Percentiles rank a stretch among this genome's conserved stretches.
phyloP scores from a whole-genome alignment of 2,797 vertebrate species.

The Eurystomus glaucurus region DNA sequence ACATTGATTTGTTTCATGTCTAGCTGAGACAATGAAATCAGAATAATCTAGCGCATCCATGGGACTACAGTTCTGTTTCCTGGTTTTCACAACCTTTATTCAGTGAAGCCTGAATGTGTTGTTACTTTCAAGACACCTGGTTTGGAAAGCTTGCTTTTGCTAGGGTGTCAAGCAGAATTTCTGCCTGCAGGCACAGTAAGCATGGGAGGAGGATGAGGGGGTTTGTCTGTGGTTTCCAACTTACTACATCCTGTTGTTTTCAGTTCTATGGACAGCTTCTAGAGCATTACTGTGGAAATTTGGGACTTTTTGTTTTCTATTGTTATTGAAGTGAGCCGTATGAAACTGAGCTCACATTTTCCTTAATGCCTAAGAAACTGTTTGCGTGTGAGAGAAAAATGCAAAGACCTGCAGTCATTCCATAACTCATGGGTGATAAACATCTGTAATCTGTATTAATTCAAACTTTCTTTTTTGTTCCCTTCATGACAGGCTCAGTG shows the following conservation, averaged over 20 bases:
- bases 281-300: not conserved
- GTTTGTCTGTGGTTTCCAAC: not conserved
- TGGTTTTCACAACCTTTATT: conserved; percentile 33
- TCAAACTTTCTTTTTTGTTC: not conserved
- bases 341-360: not conserved
- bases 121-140: conserved; percentile 5
- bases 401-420: not conserved
- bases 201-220: not conserved
- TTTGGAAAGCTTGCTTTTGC: conserved; percentile 1
- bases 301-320: conserved; percentile 1
- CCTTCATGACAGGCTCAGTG: conserved; percentile 87
- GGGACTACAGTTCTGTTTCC: not conserved
- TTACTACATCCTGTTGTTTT: not conserved
- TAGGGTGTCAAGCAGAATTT: not conserved
- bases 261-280: not conserved
- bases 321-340: not conserved
- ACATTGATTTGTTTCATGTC: not conserved
- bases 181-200: not conserved
- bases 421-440: not conserved
- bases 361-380: not conserved
- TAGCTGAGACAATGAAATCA: not conserved
- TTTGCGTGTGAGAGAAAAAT: not conserved
- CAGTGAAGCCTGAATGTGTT: not conserved
- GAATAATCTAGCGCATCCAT: not conserved
- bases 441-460: not conserved